Conservation (phyloP, 2,113 vertebrate species). For the Phrynosoma platyrhinos region DNA sequence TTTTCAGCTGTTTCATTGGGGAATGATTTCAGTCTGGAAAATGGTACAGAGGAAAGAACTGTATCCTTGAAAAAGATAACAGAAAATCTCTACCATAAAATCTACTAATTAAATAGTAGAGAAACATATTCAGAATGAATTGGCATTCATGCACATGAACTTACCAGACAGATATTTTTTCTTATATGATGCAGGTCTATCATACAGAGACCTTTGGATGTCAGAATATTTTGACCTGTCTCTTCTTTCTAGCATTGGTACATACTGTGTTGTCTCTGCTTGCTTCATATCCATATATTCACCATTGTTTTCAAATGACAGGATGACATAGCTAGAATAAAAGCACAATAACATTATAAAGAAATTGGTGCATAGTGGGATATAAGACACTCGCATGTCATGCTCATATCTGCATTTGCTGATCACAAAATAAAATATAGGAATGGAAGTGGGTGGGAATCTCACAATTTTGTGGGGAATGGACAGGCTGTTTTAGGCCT, state of each 20-base stretch:
- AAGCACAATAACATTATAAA: constrained; percentile 22
- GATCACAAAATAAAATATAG: background rate
- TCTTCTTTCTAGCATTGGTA: constrained; percentile 96
- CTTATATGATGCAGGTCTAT: constrained; percentile 93
- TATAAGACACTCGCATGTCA: background rate
- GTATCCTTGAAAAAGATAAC: background rate
- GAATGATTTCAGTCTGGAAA: background rate
- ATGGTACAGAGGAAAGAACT: background rate
- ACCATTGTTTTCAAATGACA: constrained; percentile 95
- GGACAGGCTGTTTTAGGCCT: no score
- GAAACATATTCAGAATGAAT: background rate
- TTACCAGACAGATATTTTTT: constrained; percentile 86
- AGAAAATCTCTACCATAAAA: background rate
- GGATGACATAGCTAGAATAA: constrained; percentile 91
- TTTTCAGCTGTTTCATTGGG: background rate
- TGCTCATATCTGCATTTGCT: background rate
- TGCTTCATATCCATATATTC: constrained; percentile 99
- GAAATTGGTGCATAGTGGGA: background rate
- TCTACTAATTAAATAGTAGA: background rate
- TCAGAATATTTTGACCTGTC: constrained; percentile 91
- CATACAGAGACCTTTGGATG: constrained; percentile 90
- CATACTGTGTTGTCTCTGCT: constrained; percentile 92
- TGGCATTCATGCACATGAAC: background rate
- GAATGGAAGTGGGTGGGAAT: no score
- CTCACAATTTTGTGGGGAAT: no score